Conservation (phyloP, 1,140 invertebrate genomes). For the Penaeus japonicus region DNA sequence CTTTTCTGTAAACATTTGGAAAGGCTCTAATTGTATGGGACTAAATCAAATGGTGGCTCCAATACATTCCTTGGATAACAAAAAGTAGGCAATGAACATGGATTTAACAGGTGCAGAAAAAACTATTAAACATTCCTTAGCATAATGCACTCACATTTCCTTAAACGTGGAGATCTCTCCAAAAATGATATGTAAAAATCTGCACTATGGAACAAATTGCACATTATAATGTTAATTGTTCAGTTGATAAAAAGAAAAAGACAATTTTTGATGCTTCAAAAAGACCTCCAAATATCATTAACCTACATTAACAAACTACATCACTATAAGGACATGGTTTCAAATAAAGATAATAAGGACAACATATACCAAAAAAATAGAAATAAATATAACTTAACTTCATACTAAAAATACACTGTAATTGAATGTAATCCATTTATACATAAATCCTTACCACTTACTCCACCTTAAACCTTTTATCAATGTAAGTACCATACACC, state of each 20-base stretch:
- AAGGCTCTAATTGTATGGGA: no score
- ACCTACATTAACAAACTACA: slow-evolving; percentile 32
- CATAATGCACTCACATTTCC: slow-evolving; percentile 30
- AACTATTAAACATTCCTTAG: slow-evolving; percentile 38
- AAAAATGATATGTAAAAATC: slow-evolving; percentile 23
- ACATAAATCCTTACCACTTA: slow-evolving; percentile 52
- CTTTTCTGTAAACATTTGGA: no score
- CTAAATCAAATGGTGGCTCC: background rate
- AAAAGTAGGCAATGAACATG: slow-evolving; percentile 41
- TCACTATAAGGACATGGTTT: slow-evolving; percentile 20
- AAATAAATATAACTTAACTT: slow-evolving; percentile 53
- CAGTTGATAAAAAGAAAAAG: background rate
- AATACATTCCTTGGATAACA: slow-evolving; percentile 25
- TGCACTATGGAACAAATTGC: slow-evolving; percentile 45
- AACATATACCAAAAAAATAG: slow-evolving; percentile 44
- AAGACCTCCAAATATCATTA: slow-evolving; percentile 46
- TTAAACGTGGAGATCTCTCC: background rate
- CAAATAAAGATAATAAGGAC: slow-evolving; percentile 16
- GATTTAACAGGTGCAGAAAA: slow-evolving; percentile 48
- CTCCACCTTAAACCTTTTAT: slow-evolving; percentile 50
- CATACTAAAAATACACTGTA: slow-evolving; percentile 39
- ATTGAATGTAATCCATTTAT: slow-evolving; percentile 32
- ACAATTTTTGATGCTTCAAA: slow-evolving; percentile 44
- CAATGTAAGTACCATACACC: slow-evolving; percentile 56
- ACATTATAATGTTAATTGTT: slow-evolving; percentile 13